These are phyloP conservation scores for Atlantisia rogersi DNA, from an alignment of 2,113 vertebrate genomes.

Conservation along the genomic window DNA sequence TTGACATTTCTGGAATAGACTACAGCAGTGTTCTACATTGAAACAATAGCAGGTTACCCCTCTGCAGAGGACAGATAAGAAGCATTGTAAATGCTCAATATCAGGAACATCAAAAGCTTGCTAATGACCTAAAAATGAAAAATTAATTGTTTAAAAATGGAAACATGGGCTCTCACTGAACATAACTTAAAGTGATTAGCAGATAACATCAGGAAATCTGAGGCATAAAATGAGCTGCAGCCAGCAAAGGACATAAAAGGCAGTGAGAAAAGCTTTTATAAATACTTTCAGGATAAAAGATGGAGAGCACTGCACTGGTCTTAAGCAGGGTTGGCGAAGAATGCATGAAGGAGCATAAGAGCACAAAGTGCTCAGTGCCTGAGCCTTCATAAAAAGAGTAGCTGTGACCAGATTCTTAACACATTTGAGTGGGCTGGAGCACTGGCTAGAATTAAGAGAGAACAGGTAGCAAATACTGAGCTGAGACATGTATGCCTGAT, in stretches of 20 bases:
- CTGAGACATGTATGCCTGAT: accelerated
- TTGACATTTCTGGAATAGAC: neutral
- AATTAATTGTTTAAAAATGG: neutral
- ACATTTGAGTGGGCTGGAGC: neutral
- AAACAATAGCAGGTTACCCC: neutral
- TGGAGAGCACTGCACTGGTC: neutral
- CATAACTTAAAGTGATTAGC: neutral
- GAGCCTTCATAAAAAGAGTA: neutral
- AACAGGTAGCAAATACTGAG: neutral
- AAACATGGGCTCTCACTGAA: neutral
- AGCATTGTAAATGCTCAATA: neutral
- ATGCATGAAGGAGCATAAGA: neutral
- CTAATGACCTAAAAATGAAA: conserved; percentile 37
- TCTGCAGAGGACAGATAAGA: neutral
- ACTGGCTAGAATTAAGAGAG: neutral
- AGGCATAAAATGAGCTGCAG: neutral
- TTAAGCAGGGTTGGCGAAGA: conserved; percentile 8
- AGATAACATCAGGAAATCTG: conserved; percentile 19
- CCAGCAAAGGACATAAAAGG: conserved; percentile 1
- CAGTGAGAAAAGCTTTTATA: conserved; percentile 3
- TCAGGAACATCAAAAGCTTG: conserved; percentile 1
- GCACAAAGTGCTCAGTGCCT: neutral
- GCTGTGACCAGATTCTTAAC: neutral
- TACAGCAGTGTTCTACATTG: neutral
- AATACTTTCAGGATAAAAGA: neutral